Evolutionary conservation across 2,797 vertebrate genomes (phyloP), one percentile per base, ranked within the genome.

Genomic region (Microctenopoma lineatum): DNA sequence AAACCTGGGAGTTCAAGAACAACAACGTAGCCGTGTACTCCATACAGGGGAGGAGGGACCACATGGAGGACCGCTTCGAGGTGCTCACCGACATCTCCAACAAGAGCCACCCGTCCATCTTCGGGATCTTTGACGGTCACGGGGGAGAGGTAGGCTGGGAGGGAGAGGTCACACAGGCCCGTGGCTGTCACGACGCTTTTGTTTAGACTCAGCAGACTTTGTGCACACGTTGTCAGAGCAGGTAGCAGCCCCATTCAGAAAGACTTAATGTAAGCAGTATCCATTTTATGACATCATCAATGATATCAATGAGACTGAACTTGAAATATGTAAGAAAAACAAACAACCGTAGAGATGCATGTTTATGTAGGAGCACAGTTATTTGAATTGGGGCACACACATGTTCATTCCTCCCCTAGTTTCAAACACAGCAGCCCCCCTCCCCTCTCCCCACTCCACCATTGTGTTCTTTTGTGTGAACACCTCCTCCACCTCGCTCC

Each of bases 31-130:
- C 97, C 0, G 97, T 98, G 67, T 99, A 98, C 84, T 98, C 97
- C 82, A 98, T 98, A 84, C 97, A 99, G 91, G 97, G 97, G 81
- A 94, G 97, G 73, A 90, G 97, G 42, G 97, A 98, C 73, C 97
- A 99, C 94, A 98, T 99, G 97, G 97, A 99, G 91, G 97, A 99
- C 91, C 95, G 97, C 74, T 98, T 97, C 77, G 95, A 98, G 89
- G 96, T 98, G 52, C 95, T 98, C 54, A 96, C 96, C 1, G 97
- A 98, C 90, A 92, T 98, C 86, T 80, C 94, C 86, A 98, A 98
- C 95, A 97, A 96, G 93, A 97, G 90, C 79, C 97, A 98, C 87
- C 97, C 97, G 29, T 97, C 97, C 79, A 98, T 99, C 91, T 99
- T 98, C 79, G 97, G 96, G 70, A 98, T 99, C 87, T 99, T 98